phyloP scores from a whole-genome alignment of 2,888 invertebrate genomes.

The Synanthedon vespiformis region DNA sequence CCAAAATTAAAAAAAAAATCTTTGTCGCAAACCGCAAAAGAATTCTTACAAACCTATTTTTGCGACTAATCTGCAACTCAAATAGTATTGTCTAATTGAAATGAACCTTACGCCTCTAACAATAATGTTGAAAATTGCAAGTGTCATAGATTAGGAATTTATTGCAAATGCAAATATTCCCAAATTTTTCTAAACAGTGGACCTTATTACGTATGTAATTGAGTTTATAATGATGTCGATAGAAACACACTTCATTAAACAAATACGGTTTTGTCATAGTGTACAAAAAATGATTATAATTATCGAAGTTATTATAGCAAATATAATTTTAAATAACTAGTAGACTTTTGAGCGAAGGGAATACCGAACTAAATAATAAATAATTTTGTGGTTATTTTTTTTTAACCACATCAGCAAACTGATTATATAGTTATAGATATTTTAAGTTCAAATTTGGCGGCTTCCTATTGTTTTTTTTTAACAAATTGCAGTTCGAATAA shows the following conservation, averaged over 20 bases:
- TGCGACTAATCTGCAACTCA: too few species aligned
- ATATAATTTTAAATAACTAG: constrained; percentile 34
- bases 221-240: too few species aligned
- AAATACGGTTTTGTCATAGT: constrained; percentile 37
- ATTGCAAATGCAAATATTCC: too few species aligned
- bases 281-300: constrained; percentile 21
- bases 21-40: constrained; percentile 45
- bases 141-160: too few species aligned
- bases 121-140: too few species aligned
- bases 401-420: constrained; percentile 37
- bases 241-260: constrained; percentile 8
- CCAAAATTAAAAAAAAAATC: constrained; percentile 21
- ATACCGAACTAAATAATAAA: too few species aligned
- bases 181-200: too few species aligned
- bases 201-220: too few species aligned
- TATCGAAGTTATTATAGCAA: constrained; percentile 24
- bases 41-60: not conserved
- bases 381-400: constrained; percentile 9
- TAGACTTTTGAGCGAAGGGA: constrained; percentile 12
- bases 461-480: constrained; percentile 24
- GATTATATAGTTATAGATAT: constrained; percentile 48
- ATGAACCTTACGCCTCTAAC: too few species aligned
- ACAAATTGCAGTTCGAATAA: constrained; percentile 25
- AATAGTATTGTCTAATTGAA: too few species aligned
- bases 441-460: constrained; percentile 45